A percentile compares a stretch with the other conserved stretches of the same genome.
Evolutionary conservation across 2,113 vertebrate genomes (phyloP).

Genomic region (Barnardius zonarius): DNA sequence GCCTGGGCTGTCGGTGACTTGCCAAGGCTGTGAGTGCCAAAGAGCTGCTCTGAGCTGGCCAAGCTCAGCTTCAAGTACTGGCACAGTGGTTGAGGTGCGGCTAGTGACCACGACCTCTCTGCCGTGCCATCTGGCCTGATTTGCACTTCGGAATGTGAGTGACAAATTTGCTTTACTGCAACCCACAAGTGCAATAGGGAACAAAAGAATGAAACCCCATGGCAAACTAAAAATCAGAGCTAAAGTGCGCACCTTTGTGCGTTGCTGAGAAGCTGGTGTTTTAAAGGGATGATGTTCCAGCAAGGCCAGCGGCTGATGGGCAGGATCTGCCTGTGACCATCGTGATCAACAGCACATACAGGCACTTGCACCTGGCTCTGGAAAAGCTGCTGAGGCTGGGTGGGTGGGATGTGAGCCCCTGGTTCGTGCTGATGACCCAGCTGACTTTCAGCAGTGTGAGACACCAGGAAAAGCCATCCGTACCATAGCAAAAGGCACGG

Average conservation of each 20-base stretch:
- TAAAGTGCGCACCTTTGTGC: too few species aligned
- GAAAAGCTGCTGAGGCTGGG: background rate
- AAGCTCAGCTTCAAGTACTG: background rate
- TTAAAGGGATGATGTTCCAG: background rate
- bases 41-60: background rate
- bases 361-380: background rate
- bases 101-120: background rate
- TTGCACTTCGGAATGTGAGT: too few species aligned
- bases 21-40: background rate
- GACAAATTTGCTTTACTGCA: background rate
- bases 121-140: accelerated
- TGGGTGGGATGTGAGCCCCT: background rate
- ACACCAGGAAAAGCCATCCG: background rate
- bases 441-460: background rate
- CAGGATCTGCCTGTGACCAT: background rate
- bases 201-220: background rate
- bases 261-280: background rate
- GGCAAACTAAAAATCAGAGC: background rate
- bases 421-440: accelerated
- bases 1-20: accelerated
- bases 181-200: background rate
- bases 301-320: background rate
- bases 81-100: too few species aligned
- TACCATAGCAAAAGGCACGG: accelerated
- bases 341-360: accelerated